Conservation (phyloP, 2,797 vertebrate genomes). For the Parotocinclus haroldoi region DNA sequence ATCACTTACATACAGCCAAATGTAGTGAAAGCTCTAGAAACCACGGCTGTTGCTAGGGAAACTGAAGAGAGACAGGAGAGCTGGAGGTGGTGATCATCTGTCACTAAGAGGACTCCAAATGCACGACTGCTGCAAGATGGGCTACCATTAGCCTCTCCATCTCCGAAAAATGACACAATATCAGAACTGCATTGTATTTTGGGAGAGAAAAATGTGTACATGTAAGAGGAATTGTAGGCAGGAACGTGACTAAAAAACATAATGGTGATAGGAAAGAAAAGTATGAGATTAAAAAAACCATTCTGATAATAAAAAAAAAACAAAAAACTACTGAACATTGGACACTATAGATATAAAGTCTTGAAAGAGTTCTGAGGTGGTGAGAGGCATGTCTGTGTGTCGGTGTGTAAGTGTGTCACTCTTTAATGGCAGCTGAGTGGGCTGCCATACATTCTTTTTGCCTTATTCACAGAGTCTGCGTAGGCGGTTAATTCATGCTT, state of each 20-base stretch:
- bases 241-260: no score
- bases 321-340: background rate
- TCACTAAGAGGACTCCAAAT: conserved; percentile 44
- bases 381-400: conserved; percentile 50
- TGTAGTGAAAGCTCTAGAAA: conserved; percentile 55
- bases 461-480: conserved; percentile 71
- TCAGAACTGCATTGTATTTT: conserved; percentile 1
- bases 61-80: conserved; percentile 55
- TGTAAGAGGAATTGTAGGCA: background rate
- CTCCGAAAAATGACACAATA: conserved; percentile 9
- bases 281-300: no score
- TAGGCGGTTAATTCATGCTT: conserved; percentile 78
- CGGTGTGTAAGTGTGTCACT: conserved; percentile 52
- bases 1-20: conserved; percentile 40
- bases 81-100: conserved; percentile 33
- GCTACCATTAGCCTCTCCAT: conserved; percentile 21
- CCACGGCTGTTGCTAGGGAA: conserved; percentile 66
- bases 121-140: conserved; percentile 27
- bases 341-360: conserved; percentile 15
- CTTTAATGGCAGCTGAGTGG: conserved; percentile 66
- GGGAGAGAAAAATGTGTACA: background rate
- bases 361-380: conserved; percentile 39
- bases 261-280: no score
- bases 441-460: conserved; percentile 72
- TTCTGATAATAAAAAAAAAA: no score